Evolutionary conservation across 2,113 vertebrate species (phyloP).

Genomic region (Eptesicus fuscus): DNA sequence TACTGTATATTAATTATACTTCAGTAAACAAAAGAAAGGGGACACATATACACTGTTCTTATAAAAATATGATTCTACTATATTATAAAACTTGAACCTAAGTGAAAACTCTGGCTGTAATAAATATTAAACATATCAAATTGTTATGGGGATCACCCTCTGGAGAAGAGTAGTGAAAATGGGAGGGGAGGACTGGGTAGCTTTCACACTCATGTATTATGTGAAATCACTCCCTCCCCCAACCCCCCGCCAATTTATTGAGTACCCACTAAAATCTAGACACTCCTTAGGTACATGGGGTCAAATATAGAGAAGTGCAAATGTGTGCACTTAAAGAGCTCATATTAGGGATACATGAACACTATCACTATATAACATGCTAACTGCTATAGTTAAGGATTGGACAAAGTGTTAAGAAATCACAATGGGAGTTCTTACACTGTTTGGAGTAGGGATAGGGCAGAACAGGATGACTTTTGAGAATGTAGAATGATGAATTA

Average conservation of each 20-base stretch:
- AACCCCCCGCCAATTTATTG: neutral
- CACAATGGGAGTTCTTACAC: neutral
- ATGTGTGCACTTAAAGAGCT: neutral
- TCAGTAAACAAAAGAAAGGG: neutral
- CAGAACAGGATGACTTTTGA: neutral
- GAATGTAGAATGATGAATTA: neutral
- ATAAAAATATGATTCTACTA: neutral
- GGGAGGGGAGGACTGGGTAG: neutral
- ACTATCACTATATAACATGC: neutral
- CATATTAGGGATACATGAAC: neutral
- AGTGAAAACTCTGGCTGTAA: neutral
- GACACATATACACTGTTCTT: neutral
- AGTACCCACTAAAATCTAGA: neutral
- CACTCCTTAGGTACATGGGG: neutral
- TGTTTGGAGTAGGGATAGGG: neutral
- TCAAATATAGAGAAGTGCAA: neutral
- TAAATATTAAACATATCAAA: neutral
- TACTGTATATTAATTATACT: neutral
- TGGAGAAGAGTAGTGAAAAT: neutral
- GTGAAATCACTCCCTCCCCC: neutral
- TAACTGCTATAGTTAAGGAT: neutral
- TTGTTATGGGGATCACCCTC: neutral
- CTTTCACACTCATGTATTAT: neutral
- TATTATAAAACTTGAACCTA: neutral
- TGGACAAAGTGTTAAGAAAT: neutral